Conservation (phyloP, 2,113 vertebrate species). For the Trematomus loennbergii region DNA sequence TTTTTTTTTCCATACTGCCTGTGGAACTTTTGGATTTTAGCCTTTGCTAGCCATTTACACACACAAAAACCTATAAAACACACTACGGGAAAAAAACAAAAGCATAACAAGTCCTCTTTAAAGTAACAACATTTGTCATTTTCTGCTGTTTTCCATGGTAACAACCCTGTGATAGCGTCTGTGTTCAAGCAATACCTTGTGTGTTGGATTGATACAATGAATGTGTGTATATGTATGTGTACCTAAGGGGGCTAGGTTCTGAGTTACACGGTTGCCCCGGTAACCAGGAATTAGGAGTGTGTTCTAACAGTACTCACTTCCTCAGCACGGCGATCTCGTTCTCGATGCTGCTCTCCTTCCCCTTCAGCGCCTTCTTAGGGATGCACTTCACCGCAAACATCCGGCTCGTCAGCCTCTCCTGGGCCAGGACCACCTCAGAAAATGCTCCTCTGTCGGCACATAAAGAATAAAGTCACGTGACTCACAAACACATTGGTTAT, state of each 20-base stretch:
- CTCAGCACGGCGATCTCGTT: constrained; percentile 96
- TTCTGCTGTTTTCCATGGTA: constrained; percentile 59
- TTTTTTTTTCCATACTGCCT: too few species aligned
- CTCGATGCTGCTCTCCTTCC: constrained; percentile 98
- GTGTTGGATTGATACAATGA: neutral
- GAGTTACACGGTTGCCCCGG: constrained; percentile 63
- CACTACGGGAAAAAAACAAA: too few species aligned
- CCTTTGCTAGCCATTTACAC: too few species aligned
- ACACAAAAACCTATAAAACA: too few species aligned
- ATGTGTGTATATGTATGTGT: constrained; percentile 6
- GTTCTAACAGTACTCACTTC: constrained; percentile 85
- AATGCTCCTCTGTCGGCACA: constrained; percentile 90
- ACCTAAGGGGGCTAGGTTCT: constrained; percentile 31
- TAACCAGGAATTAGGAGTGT: constrained; percentile 63
- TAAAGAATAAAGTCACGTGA: neutral
- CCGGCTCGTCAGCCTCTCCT: constrained; percentile 91
- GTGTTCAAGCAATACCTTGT: neutral
- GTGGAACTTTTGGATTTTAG: too few species aligned
- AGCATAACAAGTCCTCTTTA: too few species aligned
- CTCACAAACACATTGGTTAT: neutral
- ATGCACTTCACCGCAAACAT: constrained; percentile 98
- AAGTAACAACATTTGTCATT: neutral
- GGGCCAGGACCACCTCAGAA: constrained; percentile 95
- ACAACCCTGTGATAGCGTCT: constrained; percentile 11
- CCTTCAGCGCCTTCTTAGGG: constrained; percentile 97